These are phyloP conservation scores for Phalloptychus januarius DNA, from an alignment of 2,797 vertebrate species.

Conservation along the genomic window DNA sequence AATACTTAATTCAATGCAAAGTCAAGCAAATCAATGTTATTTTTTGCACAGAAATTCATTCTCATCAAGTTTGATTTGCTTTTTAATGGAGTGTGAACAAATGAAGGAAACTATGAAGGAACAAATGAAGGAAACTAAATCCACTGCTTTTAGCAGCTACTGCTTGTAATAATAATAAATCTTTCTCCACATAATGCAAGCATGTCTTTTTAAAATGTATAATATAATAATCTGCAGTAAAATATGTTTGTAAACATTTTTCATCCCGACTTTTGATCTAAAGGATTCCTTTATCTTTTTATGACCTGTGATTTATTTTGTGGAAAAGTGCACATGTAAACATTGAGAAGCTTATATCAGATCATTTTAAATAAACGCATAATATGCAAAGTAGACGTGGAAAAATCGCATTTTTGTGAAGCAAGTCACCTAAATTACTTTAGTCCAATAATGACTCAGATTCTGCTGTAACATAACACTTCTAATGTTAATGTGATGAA, in stretches of 20 bases:
- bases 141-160: not conserved
- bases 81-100: not conserved
- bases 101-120: not conserved
- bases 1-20: conserved; percentile 8
- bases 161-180: conserved; percentile 70
- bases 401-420: not conserved
- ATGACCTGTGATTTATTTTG: not conserved
- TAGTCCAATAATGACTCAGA: not conserved
- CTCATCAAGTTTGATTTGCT: not conserved
- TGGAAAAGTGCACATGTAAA: not conserved
- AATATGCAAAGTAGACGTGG: not conserved
- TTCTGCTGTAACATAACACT: not conserved
- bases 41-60: not conserved
- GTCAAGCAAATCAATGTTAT: not conserved
- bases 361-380: not conserved
- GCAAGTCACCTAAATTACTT: not conserved
- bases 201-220: not conserved
- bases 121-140: not conserved
- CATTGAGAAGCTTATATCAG: not conserved
- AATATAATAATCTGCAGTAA: not conserved
- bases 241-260: not conserved
- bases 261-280: not conserved
- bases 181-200: not conserved
- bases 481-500: not conserved
- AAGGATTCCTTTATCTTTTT: not conserved